Base-by-base conservation (phyloP, 2,797 vertebrate species). In the Tinamus major region DNA sequence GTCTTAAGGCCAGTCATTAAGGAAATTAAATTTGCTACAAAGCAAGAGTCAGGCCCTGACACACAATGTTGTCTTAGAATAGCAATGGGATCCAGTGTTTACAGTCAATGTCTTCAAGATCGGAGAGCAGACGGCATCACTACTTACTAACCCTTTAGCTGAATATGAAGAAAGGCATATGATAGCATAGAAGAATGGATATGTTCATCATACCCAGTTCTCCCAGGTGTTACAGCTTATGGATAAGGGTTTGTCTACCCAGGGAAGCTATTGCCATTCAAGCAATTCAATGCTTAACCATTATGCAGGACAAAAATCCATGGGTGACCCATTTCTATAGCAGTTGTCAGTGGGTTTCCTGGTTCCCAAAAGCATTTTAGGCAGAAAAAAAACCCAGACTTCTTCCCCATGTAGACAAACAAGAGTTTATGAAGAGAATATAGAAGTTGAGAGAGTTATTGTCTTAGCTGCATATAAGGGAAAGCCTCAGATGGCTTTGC, bases 401-500 rank as follows among this genome's bases (percentile, higher is more conserved):
- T 67, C 72, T 89, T 95, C 64, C 72, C 62, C 77, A 69, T 10
- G 61, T 27, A 96, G 90, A 77, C 91, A 89, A 89, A 63, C 21
- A 48, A 56, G 31, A 70, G 35, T 27, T 42, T 69, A 44, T 10
- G 26, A 88, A 93, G 56, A 31, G 53, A 91, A 78, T 81, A 33
- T 82, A 93, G 94, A 91, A 91, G 89, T 91, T 68, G 24, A 69
- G 62, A 55, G 31, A 55, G 65, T 91, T 80, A 88, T 44, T 72
- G 18, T 95, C 78, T 78, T 35, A 94, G 91, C 53, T 68, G 67
- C 44, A 69, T 1, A 3, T 63, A 48, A 83, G 85, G 63, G 85
- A 87, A 93, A 89, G 55, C 84, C 86, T 92, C 92, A 80, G 59
- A 87, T 95, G 83, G 83, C 91, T 94, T 93, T 94, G 92, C 94